These are phyloP conservation scores for Dermolepida albohirtum DNA, from an alignment of 2,888 invertebrate genomes.

Conservation along the genomic window DNA sequence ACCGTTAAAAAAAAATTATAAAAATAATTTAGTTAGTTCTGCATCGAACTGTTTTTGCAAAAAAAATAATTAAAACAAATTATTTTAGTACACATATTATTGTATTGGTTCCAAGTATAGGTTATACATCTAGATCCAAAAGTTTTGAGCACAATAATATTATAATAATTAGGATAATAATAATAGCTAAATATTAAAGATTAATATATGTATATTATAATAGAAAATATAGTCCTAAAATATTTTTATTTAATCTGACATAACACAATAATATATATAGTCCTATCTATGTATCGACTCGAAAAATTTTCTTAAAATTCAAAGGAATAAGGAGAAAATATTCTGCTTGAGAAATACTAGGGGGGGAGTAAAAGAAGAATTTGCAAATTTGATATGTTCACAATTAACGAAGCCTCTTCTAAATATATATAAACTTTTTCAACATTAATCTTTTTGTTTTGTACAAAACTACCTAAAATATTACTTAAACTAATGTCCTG, in stretches of 20 bases:
- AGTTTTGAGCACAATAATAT: conserved; percentile 49
- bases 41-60: not conserved
- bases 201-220: conserved; percentile 3
- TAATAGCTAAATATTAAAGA: conserved; percentile 28
- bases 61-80: conserved; percentile 31
- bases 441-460: conserved; percentile 45
- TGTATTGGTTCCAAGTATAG: conserved; percentile 48
- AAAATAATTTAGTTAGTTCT: too few relatives aligned
- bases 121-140: conserved; percentile 48
- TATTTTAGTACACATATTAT: conserved; percentile 42
- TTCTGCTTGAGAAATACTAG: not conserved
- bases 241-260: conserved; percentile 3
- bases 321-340: not conserved
- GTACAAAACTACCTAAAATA: conserved; percentile 55
- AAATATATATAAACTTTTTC: conserved; percentile 1
- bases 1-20: too few relatives aligned
- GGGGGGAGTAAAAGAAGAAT: too few relatives aligned
- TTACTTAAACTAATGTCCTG: conserved; percentile 45
- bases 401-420: conserved; percentile 11
- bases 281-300: not conserved
- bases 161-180: conserved; percentile 37
- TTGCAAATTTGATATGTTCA: conserved; percentile 21
- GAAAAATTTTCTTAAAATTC: not conserved
- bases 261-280: conserved; percentile 9
- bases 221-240: not conserved